Base-by-base conservation (phyloP, 2,888 invertebrate genomes). In the Xestia sexstrigata region DNA sequence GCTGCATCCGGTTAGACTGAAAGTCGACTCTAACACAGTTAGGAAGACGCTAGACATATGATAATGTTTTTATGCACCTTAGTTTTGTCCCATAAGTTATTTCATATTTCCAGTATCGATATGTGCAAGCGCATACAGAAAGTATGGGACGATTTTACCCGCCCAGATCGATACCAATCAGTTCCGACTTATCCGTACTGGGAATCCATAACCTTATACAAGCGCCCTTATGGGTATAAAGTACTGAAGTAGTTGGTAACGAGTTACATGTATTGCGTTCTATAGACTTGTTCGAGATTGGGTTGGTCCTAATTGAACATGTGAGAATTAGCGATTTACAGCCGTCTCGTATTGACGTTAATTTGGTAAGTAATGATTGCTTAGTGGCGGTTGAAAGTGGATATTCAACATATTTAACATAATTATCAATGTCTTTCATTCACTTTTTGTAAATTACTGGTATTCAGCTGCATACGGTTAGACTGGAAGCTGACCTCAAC, bases 241-340 rank as follows among this genome's bases (percentile, higher is more conserved):
- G 7, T 69, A 66, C 8, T 75, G 42, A 65, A 35, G 42, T 49
- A 73, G 74, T 79, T 26, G 17, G 35, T 65, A 78, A 75, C 55
- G 58, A 71, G 55, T 69, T 66, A 47, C 62, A 52, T 76, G 72
- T 79, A 49, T 74, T 26, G 62, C 45, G 60, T 66, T 77, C 47
- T 52, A 30, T 68, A 42, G 62, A 63, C 58, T 23, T 70, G 81
- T 75, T 15, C 7, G 70, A 70, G 62, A 49, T 67, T 68, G 58
- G 52, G 35, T 76, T 79, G 23, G 20, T 55, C 47, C 47, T 81
- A 70, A 81, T 81, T 81, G 80, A 66, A 76, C 70, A 55, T 67
- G 66, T 55, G 70, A 47, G 62, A 63, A 20, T 80, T 49, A 9
- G 47, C 3, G 30, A 74, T 63, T 35, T 70, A 63, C 17, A 70